phyloP scores from a whole-genome alignment of 1,140 invertebrate genomes.

The Philotrypesis tridentata region DNA sequence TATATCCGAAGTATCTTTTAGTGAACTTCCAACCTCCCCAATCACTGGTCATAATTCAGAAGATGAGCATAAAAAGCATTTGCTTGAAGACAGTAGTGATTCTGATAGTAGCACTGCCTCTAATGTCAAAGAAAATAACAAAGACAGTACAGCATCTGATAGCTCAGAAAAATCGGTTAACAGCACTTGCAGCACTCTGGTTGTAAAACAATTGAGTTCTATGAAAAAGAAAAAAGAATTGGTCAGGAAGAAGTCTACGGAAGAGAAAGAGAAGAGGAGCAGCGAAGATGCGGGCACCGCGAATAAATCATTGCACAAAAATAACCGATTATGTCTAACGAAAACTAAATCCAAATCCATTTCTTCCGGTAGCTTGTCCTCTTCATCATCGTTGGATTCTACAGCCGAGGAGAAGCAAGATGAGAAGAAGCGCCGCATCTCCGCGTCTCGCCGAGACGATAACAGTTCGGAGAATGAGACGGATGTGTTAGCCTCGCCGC shows the following conservation, averaged over 20 bases:
- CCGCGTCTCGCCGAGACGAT: not conserved
- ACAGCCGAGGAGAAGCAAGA: not conserved
- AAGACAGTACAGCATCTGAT: not conserved
- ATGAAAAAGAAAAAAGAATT: constrained; percentile 19
- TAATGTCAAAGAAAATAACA: not conserved
- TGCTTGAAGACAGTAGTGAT: constrained; percentile 5
- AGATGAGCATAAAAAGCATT: not conserved
- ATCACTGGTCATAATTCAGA: not conserved
- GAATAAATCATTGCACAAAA: not conserved
- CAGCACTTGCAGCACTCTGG: not conserved
- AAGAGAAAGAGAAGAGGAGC: not conserved
- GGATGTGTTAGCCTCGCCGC: not conserved
- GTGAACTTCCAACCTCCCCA: not conserved
- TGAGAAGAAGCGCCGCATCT: not conserved
- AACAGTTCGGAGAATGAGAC: constrained; percentile 9
- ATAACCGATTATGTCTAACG: constrained; percentile 19
- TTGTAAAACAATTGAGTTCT: not conserved
- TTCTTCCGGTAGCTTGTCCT: constrained; percentile 44
- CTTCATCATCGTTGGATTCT: constrained; percentile 17
- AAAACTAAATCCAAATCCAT: constrained; percentile 38
- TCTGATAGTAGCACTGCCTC: constrained; percentile 9
- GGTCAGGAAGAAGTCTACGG: too few species aligned
- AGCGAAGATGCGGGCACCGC: not conserved
- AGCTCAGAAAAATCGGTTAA: not conserved
- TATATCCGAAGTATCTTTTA: not conserved